Evolutionary conservation across 1,140 invertebrate genomes (phyloP), one percentile per base, ranked within the genome.

Genomic region (Lepeophtheirus salmonis): DNA sequence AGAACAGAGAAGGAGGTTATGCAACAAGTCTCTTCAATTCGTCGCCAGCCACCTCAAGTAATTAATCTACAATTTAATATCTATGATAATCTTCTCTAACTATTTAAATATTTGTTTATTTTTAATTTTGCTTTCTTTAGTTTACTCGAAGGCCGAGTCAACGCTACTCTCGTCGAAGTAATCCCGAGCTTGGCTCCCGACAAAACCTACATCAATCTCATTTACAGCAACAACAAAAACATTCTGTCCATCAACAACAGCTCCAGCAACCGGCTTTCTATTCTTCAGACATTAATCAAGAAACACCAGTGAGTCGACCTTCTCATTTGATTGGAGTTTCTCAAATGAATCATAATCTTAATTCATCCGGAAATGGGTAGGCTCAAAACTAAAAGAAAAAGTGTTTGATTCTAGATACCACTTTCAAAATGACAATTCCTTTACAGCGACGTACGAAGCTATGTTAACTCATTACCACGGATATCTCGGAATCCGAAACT

Each of bases 1-100:
- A 72, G 81, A 50, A 78, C 81, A 62, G 79, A 81, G 65, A 79
- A 81, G 69, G 76, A 79, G 67, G 75, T 76, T 23, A 73, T 75
- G 17, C 66, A 75, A 72, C 73, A 82, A 74, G 74, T 55, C 17
- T 20, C 54, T 17, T 23, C 23, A 14, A 17, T 57, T 25, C 22
- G 26, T 2, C 23, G 55, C 2, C 55, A 24, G 55, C 55, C 55
- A 17, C 55, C 55, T 1, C 23, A 57, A 10, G 55, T 57, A 41
- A 26, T n/a, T n/a, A n/a, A n/a, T n/a, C n/a, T n/a, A n/a, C n/a
- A n/a, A n/a, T n/a, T n/a, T n/a, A n/a, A n/a, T n/a, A n/a, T n/a
- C n/a, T n/a, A n/a, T n/a, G n/a, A n/a, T n/a, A n/a, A n/a, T n/a
- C n/a, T n/a, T n/a, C n/a, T n/a, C n/a, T n/a, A n/a, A n/a, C n/a